Base-by-base conservation (phyloP, 2,888 invertebrate species). In the Mylabris sibirica region DNA sequence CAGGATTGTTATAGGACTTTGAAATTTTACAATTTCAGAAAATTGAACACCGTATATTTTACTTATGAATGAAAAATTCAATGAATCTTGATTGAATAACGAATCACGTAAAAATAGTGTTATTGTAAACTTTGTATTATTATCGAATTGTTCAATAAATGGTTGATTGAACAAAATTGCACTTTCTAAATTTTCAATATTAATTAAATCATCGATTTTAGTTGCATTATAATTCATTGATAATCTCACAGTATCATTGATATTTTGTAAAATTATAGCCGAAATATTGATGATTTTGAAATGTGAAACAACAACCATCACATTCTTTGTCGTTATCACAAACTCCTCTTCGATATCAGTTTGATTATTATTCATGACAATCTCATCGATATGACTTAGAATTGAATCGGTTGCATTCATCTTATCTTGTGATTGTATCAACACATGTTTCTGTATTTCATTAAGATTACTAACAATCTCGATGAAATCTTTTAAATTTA, bases 351-450 rank as follows among this genome's bases (percentile, higher is more conserved):
- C 9, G 24, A 62, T 9, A 41, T 17, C 53, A 8, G 34, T 61
- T 41, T 53, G 64, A 17, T 67, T 44, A 20, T 67, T 66, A 26
- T 85, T 82, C 78, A 88, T 87, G 70, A 89, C 85, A 20, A 89
- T 85, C 69, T 84, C 84, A 76, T 87, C 88, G 49, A 90, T 83
- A 14, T 88, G 86, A 76, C 89, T 88, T 60, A 90, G 81, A 69
- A 90, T 85, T n/a, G 87, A 22, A 49, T 72, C 67, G n/a, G 72
- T 72, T 3, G 72, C 69, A 12, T 49, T 59, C 41, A 57, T 59
- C 3, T 60, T 22, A 8, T 35, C 20, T 59, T 72, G 72, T 9
- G 68, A 59, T 22, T 63, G 8, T 5, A n/a, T n/a, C 38, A 72
- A 53, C 38, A 72, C 64, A 8, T 3, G 6, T 0, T 38, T 59